A percentile compares a stretch with the other conserved stretches of the same genome.
phyloP scores from a whole-genome alignment of 1,140 invertebrate genomes.

The Caenorhabditis briggsae region DNA sequence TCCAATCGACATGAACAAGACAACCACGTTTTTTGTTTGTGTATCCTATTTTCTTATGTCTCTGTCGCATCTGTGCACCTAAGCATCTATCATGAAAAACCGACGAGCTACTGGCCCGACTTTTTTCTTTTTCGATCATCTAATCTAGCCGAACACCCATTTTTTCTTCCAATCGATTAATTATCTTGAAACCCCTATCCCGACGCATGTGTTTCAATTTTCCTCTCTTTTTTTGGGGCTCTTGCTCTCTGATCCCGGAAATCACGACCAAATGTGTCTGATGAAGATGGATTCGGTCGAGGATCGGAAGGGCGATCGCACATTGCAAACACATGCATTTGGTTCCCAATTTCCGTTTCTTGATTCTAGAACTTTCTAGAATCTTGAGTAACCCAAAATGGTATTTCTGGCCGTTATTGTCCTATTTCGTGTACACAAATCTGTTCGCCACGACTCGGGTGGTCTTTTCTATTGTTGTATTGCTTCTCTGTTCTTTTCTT shows the following conservation, averaged over 20 bases:
- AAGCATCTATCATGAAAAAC: conserved; percentile 47
- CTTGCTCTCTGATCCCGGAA: conserved; percentile 1
- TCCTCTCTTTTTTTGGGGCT: conserved; percentile 1
- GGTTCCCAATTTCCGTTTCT: neutral
- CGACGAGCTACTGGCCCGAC: neutral
- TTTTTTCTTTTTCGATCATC: conserved; percentile 21
- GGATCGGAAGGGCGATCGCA: neutral
- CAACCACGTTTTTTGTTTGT: conserved; percentile 52
- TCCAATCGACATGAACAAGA: conserved; percentile 38
- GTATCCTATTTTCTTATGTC: conserved; percentile 38
- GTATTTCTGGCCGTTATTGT: neutral
- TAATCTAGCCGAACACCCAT: conserved; percentile 10
- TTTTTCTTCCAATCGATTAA: neutral
- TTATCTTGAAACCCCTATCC: neutral
- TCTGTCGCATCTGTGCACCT: conserved; percentile 44
- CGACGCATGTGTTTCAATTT: conserved; percentile 21
- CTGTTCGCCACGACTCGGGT: conserved; percentile 32
- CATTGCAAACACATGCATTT: conserved; percentile 41
- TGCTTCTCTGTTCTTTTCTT: neutral
- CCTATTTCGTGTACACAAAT: conserved; percentile 31
- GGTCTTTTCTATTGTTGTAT: neutral
- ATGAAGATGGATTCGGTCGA: neutral
- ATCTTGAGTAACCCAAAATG: no score
- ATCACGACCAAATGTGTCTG: conserved; percentile 37
- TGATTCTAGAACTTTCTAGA: no score